Base-by-base conservation (phyloP, 1,140 invertebrate genomes). In the Drosophila malerkotliana region DNA sequence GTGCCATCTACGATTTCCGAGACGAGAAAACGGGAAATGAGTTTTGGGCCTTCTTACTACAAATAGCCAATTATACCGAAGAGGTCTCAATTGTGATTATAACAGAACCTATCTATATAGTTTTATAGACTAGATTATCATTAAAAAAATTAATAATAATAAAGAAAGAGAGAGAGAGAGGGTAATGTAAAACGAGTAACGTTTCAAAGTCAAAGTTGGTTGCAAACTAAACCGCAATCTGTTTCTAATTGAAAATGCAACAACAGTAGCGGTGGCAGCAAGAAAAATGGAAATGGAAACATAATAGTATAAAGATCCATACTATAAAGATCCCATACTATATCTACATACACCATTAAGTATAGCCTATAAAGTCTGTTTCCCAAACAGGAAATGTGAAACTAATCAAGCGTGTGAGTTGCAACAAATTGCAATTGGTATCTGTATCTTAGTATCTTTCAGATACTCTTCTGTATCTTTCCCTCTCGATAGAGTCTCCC, bases 361-460 rank as follows among this genome's bases (percentile, higher is more conserved):
- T 12, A 37, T 37, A 12, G 10, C 10, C 12, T 37, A n/a, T n/a
- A 37, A 4, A 37, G 34, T 32, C 2, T 7, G 28, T 30, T 44
- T n/a, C 14, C 30, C 24, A 73, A 85, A 85, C 81, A 87, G 82
- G 82, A 87, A 87, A 87, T 88, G 41, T 44, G 78, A 78, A 61
- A 71, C 75, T 87, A 87, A 87, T 87, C 82, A 85, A 78, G 82
- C 83, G 78, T 78, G 64, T 81, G 81, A 80, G 63, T 73, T 85
- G 77, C 56, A 74, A 77, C 81, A 84, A 85, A 83, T 78, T 78
- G 79, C 59, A 69, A 55, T 60, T 72, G 49, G 21, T n/a, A 47
- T 48, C 32, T 14, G 58, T 15, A 30, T 53, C 24, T 28, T 26
- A 26, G 44, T 45, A 26, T 62, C 32, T 54, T 37, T 26, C 9